These are phyloP conservation scores for Thymelicus acteon DNA, from an alignment of 2,888 invertebrate genomes.

Conservation along the genomic window DNA sequence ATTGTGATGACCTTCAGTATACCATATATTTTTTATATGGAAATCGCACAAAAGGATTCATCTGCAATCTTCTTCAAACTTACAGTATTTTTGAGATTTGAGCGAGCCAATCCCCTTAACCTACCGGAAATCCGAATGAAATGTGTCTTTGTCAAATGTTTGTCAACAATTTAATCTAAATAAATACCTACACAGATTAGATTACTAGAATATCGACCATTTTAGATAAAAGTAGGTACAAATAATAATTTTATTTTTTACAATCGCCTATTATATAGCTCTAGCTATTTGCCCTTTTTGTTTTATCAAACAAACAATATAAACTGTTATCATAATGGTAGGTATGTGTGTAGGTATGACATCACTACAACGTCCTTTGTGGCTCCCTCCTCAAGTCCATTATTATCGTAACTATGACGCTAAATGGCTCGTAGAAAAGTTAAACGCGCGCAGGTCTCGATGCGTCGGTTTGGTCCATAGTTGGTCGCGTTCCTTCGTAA, in stretches of 20 bases:
- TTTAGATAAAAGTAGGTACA: not conserved
- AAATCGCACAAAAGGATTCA: no score
- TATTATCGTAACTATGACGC: constrained; percentile 9
- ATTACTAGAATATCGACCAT: no score
- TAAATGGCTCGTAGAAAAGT: constrained; percentile 38
- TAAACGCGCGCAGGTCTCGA: constrained; percentile 46
- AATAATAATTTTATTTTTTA: not conserved
- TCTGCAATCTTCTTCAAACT: no score
- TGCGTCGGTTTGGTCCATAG: constrained; percentile 53
- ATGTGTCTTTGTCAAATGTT: no score
- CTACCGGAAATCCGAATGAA: no score
- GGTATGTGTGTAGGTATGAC: constrained; percentile 9
- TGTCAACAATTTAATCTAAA: no score
- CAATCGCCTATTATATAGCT: not conserved
- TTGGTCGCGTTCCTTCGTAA: constrained; percentile 55
- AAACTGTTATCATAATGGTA: constrained; percentile 6
- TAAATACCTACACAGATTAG: no score
- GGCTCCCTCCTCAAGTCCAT: not conserved
- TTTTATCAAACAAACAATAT: constrained; percentile 5
- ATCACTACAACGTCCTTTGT: constrained; percentile 1
- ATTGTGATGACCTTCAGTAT: no score
- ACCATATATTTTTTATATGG: no score
- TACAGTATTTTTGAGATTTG: no score
- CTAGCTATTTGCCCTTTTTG: not conserved
- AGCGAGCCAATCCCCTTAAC: no score